Percentiles rank a stretch among this genome's conserved stretches.
Conservation (phyloP, 2,797 vertebrate genomes). For the Aselliscus stoliczkanus region DNA sequence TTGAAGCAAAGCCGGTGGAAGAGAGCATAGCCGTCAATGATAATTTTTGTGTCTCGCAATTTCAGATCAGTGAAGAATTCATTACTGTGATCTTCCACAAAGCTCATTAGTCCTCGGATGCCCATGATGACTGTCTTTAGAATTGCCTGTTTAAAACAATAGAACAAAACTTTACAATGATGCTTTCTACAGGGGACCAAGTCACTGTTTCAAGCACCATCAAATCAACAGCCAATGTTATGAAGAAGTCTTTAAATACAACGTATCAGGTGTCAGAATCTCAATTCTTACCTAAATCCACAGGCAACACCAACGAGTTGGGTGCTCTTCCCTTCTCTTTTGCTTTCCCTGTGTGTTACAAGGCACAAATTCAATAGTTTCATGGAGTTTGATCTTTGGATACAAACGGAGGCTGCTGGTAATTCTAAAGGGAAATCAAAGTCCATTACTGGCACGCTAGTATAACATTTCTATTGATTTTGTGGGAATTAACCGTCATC, state of each 20-base stretch:
- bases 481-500: neutral
- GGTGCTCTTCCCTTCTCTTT: neutral
- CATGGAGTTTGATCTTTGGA: neutral
- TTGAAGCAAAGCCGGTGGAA: constrained; percentile 89
- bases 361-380: neutral
- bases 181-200: neutral
- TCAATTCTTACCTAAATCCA: neutral
- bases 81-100: constrained; percentile 85
- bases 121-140: constrained; percentile 84
- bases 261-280: neutral
- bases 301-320: neutral
- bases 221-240: neutral
- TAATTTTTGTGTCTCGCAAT: constrained; percentile 86
- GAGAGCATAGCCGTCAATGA: constrained; percentile 94
- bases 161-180: neutral
- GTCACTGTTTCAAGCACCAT: neutral
- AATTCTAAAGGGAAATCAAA: neutral
- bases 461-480: neutral
- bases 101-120: constrained; percentile 89
- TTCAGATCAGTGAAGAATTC: constrained; percentile 86
- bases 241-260: neutral
- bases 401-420: neutral
- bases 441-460: neutral
- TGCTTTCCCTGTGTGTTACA: neutral
- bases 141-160: constrained; percentile 44